These are phyloP conservation scores for Doryteuthis pealeii DNA, from an alignment of 1,140 invertebrate species.

Conservation along the genomic window DNA sequence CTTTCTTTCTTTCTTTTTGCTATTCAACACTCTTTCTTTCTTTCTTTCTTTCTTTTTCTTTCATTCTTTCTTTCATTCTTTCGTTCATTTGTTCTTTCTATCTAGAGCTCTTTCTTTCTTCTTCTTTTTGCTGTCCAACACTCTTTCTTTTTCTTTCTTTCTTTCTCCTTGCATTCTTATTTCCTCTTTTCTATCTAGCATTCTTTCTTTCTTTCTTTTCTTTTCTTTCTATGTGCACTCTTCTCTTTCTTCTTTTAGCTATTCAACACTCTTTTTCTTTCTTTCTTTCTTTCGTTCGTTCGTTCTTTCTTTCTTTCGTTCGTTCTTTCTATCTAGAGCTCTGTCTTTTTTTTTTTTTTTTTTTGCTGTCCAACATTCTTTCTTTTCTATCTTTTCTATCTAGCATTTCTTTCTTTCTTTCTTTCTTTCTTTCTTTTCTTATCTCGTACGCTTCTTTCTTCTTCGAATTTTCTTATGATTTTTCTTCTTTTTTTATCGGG, in stretches of 20 bases:
- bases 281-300: too few species aligned
- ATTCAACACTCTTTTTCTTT: too few species aligned
- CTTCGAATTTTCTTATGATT: neutral
- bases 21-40: neutral
- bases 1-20: neutral
- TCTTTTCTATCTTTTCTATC: neutral
- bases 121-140: neutral
- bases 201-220: neutral
- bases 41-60: neutral
- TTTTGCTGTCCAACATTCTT: neutral
- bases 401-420: neutral
- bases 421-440: neutral
- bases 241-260: neutral
- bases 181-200: neutral
- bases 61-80: neutral
- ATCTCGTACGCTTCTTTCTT: neutral
- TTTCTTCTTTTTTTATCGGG: neutral
- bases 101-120: neutral
- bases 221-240: too few species aligned
- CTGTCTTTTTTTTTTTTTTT: neutral
- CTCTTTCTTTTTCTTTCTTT: neutral
- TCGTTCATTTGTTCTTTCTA: neutral
- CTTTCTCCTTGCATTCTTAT: neutral
- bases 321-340: neutral
- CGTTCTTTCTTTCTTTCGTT: too few species aligned